Conservation (phyloP, 1,140 invertebrate genomes). For the Contarinia nasturtii region DNA sequence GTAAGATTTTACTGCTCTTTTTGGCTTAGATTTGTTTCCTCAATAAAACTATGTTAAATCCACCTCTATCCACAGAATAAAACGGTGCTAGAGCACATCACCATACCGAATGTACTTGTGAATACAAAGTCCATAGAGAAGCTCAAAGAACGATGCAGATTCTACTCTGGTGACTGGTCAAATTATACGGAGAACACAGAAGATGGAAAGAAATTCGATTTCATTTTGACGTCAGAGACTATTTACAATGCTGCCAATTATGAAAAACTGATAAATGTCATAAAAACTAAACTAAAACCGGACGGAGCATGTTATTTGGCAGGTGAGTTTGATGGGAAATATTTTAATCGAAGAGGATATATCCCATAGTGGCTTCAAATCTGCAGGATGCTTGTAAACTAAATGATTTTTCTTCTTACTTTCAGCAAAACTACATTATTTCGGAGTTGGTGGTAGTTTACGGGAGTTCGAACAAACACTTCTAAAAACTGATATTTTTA, state of each 20-base stretch:
- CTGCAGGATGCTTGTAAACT: no score
- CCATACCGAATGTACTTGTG: slow-evolving; percentile 58
- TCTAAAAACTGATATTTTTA: slow-evolving; percentile 19
- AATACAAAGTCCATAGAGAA: slow-evolving; percentile 32
- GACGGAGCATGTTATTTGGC: slow-evolving; percentile 50
- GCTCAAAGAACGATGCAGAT: slow-evolving; percentile 33
- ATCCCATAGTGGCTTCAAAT: no score
- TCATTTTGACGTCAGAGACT: slow-evolving; percentile 76
- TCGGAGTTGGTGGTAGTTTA: slow-evolving; percentile 72
- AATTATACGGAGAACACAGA: slow-evolving; percentile 32
- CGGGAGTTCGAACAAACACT: slow-evolving; percentile 47
- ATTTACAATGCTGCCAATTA: slow-evolving; percentile 74
- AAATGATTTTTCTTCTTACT: no score
- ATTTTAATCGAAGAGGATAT: no score
- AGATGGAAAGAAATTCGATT: slow-evolving; percentile 43
- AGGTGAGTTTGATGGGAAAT: no score
- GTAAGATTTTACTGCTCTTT: slow-evolving; percentile 32
- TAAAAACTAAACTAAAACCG: slow-evolving; percentile 41
- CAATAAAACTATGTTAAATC: slow-evolving; percentile 4
- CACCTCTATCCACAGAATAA: slow-evolving; percentile 12
- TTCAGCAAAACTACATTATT: slow-evolving; percentile 78
- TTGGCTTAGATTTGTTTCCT: neutral
- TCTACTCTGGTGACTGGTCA: slow-evolving; percentile 67
- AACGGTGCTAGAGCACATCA: slow-evolving; percentile 25
- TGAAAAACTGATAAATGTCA: slow-evolving; percentile 46